Evolutionary conservation across 2,888 invertebrate genomes (phyloP).

Genomic region (Trissonchulus latispiculum): DNA sequence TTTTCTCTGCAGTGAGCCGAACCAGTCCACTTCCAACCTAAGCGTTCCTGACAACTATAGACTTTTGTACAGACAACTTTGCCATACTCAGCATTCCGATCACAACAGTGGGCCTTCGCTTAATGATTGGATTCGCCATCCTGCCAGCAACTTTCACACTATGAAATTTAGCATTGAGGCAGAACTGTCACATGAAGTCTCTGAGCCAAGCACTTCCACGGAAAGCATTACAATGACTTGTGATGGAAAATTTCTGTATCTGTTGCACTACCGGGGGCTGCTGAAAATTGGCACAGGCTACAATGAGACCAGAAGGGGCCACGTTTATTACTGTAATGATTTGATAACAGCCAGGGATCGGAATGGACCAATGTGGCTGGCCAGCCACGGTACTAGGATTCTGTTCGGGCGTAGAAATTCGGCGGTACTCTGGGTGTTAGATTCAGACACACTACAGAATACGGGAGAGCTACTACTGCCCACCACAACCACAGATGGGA

Average conservation of each 20-base stretch:
- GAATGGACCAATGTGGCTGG: constrained; percentile 33
- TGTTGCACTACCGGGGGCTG: constrained; percentile 66
- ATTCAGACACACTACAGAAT: constrained; percentile 33
- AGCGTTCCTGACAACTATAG: constrained; percentile 20
- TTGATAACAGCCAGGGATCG: constrained; percentile 56
- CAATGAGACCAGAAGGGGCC: constrained; percentile 81
- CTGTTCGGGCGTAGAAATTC: constrained; percentile 37
- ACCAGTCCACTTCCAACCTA: constrained; percentile 11
- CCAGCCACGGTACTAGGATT: constrained; percentile 36
- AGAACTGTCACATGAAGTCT: constrained; percentile 21
- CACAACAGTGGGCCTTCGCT: not conserved
- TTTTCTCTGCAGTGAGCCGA: not conserved
- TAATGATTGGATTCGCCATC: not conserved
- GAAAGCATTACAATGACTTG: constrained; percentile 19
- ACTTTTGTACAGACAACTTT: constrained; percentile 5
- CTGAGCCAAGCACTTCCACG: not conserved
- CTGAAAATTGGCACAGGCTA: constrained; percentile 90
- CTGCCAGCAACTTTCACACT: not conserved
- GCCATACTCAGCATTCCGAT: too few species aligned
- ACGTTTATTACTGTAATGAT: constrained; percentile 69
- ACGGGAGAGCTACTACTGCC: constrained; percentile 31
- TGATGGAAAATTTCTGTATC: constrained; percentile 78
- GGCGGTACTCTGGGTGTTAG: constrained; percentile 37
- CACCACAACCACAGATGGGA: constrained; percentile 28
- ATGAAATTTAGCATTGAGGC: not conserved